phyloP scores from a whole-genome alignment of 2,888 invertebrate species.

The Microplitis deprimator region DNA sequence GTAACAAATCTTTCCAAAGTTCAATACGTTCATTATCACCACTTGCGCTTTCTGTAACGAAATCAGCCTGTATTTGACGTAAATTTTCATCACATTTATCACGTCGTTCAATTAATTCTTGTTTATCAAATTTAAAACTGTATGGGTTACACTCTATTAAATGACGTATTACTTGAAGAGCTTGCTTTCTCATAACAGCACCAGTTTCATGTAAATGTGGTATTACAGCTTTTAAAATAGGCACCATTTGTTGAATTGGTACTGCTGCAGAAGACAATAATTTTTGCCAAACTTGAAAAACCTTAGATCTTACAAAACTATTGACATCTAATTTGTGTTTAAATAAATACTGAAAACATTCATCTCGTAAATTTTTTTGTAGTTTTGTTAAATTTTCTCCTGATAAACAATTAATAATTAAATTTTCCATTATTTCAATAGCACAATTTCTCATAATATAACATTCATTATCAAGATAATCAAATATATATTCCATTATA shows the following conservation, averaged over 20 bases:
- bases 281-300: conserved; percentile 85
- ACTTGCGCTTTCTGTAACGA: conserved; percentile 57
- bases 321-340: conserved; percentile 89
- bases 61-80: conserved; percentile 69
- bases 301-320: conserved; percentile 89
- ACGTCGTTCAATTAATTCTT: conserved; percentile 76
- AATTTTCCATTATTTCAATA: conserved; percentile 86
- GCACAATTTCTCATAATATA: conserved; percentile 83
- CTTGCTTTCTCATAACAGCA: conserved; percentile 87
- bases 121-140: conserved; percentile 78
- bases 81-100: conserved; percentile 77
- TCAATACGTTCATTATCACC: conserved; percentile 62
- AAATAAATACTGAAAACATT: conserved; percentile 84
- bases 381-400: conserved; percentile 81
- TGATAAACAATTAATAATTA: conserved; percentile 81
- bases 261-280: conserved; percentile 86
- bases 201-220: conserved; percentile 87
- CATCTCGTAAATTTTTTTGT: conserved; percentile 80
- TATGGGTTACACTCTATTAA: conserved; percentile 90
- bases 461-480: conserved; percentile 65
- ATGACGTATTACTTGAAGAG: conserved; percentile 83
- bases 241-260: conserved; percentile 80
- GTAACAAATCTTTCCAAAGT: conserved; percentile 60
- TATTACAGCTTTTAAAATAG: conserved; percentile 79
- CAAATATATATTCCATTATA: conserved; percentile 59